phyloP scores from a whole-genome alignment of 2,888 invertebrate genomes.

The Dryococelus australis region DNA sequence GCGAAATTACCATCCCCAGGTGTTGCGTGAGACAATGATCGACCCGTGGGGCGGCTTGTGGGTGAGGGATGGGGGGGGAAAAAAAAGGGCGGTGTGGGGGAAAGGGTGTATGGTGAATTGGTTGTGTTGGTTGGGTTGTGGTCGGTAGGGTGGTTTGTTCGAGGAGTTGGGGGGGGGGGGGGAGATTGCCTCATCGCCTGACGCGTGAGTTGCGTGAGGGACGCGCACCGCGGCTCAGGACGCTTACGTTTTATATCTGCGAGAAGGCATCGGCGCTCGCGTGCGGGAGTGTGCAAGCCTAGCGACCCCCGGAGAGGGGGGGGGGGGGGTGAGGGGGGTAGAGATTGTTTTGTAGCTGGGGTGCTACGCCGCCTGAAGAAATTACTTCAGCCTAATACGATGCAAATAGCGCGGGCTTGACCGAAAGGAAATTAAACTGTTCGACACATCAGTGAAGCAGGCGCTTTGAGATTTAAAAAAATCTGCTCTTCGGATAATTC shows the following conservation, averaged over 20 bases:
- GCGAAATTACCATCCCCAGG: neutral
- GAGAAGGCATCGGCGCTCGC: neutral
- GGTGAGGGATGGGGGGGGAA: neutral
- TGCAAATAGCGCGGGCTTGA: neutral
- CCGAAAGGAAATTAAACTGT: neutral
- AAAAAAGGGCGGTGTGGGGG: no score
- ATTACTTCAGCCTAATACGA: neutral
- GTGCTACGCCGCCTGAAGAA: neutral
- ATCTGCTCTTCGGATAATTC: no score
- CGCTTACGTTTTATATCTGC: slow-evolving; percentile 16
- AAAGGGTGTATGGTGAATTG: neutral
- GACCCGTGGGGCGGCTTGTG: neutral
- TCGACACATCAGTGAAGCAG: neutral
- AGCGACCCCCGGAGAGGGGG: no score
- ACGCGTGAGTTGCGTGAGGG: neutral
- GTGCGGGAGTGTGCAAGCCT: neutral
- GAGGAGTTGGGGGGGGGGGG: neutral
- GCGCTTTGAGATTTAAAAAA: no score
- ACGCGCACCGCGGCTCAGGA: neutral
- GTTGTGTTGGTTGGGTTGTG: neutral
- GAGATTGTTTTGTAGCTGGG: neutral
- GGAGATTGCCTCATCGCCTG: neutral
- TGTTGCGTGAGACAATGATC: neutral
- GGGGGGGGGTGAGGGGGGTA: neutral
- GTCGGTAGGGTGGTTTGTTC: neutral